phyloP scores from a whole-genome alignment of 2,113 vertebrate genomes.

The Excalfactoria chinensis region DNA sequence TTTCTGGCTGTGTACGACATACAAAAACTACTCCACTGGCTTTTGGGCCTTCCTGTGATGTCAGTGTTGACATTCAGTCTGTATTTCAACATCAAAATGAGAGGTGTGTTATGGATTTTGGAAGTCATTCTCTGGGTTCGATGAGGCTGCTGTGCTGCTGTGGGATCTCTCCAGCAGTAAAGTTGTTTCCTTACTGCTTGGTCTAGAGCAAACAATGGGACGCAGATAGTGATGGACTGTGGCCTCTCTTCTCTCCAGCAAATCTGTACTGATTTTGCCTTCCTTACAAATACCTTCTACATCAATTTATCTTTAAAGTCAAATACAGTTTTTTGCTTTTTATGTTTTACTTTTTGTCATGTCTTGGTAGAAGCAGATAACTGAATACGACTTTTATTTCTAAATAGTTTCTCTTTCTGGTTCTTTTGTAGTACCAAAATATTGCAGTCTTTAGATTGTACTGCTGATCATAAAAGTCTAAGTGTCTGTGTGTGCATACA shows the following conservation, averaged over 20 bases:
- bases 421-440: not conserved
- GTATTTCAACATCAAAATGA: not conserved
- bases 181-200: not conserved
- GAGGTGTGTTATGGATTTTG: not conserved
- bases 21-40: rapidly evolving
- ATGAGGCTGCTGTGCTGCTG: not conserved
- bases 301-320: not conserved
- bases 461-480: not conserved
- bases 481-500: not conserved
- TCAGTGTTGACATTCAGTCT: not conserved
- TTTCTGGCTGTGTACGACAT: not conserved
- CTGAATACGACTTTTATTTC: not conserved
- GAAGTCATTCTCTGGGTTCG: not conserved
- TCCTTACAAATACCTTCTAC: not conserved
- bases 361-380: not conserved
- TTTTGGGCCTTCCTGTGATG: not conserved
- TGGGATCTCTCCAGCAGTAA: not conserved
- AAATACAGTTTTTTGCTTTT: not conserved
- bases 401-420: not conserved
- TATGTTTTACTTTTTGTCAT: not conserved
- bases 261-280: not conserved
- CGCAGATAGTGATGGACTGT: not conserved
- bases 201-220: not conserved
- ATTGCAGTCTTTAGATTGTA: not conserved
- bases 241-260: not conserved